Percentiles rank a stretch among this genome's conserved stretches.
These are phyloP conservation scores for Suncus etruscus DNA, from an alignment of 2,113 vertebrate genomes.

Conservation along the genomic window DNA sequence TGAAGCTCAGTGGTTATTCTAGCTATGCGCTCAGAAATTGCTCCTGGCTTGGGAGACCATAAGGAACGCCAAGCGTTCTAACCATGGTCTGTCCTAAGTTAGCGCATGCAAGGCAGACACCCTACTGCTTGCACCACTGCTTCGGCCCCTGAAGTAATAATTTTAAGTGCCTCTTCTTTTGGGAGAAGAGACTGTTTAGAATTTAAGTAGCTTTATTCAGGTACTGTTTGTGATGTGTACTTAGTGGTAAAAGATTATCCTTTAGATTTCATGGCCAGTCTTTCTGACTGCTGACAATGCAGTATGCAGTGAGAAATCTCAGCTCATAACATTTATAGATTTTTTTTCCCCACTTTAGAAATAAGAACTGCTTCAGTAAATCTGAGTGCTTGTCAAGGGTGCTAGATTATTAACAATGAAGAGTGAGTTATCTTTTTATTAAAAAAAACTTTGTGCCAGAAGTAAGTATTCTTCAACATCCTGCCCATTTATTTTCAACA, in stretches of 20 bases:
- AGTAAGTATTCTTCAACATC: slow-evolving; percentile 26
- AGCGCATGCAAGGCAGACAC: no score
- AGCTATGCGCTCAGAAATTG: no score
- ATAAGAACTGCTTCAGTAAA: slow-evolving; percentile 59
- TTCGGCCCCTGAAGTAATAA: background rate
- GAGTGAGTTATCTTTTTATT: slow-evolving; percentile 26
- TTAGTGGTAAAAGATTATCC: slow-evolving; percentile 53
- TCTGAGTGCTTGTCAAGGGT: slow-evolving; percentile 50
- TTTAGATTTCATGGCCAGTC: slow-evolving; percentile 7
- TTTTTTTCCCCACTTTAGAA: slow-evolving; percentile 38
- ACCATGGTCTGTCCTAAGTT: no score
- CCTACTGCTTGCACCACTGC: no score
- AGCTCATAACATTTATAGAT: slow-evolving; percentile 14
- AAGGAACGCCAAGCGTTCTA: no score
- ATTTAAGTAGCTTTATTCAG: slow-evolving; percentile 59
- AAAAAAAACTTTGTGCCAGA: background rate
- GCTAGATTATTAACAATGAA: slow-evolving; percentile 57
- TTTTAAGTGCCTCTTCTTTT: slow-evolving; percentile 50
- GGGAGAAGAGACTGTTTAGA: slow-evolving; percentile 44
- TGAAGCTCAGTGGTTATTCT: no score
- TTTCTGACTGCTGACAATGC: slow-evolving; percentile 32
- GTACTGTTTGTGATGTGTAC: slow-evolving; percentile 43
- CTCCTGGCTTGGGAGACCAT: no score
- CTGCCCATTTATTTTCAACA: background rate
- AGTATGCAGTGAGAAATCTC: slow-evolving; percentile 47